Percentiles rank a stretch among this genome's conserved stretches.
Conservation (phyloP, 2,797 vertebrate species). For the Prunella strophiata region DNA sequence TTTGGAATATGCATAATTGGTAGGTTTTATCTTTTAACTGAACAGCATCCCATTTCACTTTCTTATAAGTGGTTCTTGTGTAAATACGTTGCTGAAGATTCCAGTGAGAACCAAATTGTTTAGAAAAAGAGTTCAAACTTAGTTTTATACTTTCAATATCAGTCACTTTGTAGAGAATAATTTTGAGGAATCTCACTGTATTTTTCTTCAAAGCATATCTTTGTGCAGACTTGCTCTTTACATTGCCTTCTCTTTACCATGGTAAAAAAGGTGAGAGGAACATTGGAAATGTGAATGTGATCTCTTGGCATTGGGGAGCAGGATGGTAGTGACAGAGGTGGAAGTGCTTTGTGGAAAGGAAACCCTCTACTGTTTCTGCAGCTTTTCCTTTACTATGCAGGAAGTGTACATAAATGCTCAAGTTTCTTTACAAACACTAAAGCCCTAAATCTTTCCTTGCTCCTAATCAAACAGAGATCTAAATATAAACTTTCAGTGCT, state of each 20-base stretch:
- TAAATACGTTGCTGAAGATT: neutral
- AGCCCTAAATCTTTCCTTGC: fast-evolving
- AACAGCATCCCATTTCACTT: neutral
- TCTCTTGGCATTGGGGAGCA: neutral
- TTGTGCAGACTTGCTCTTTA: neutral
- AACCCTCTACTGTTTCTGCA: neutral
- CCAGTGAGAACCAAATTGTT: neutral
- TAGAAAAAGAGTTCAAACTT: neutral
- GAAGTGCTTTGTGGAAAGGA: neutral
- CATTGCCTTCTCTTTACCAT: neutral
- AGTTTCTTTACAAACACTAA: neutral
- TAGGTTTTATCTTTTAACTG: neutral
- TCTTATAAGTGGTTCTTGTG: neutral
- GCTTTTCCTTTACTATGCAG: neutral
- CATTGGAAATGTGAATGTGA: neutral
- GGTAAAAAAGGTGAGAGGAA: neutral
- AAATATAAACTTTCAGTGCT: neutral
- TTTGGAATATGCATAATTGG: neutral
- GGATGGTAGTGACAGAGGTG: neutral
- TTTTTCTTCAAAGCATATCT: neutral
- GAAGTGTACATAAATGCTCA: neutral
- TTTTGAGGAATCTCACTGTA: neutral
- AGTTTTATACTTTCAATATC: neutral
- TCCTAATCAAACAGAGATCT: neutral
- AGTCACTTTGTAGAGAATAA: neutral